These are phyloP conservation scores for Ips typographus DNA, from an alignment of 1,140 invertebrate species.

Conservation along the genomic window DNA sequence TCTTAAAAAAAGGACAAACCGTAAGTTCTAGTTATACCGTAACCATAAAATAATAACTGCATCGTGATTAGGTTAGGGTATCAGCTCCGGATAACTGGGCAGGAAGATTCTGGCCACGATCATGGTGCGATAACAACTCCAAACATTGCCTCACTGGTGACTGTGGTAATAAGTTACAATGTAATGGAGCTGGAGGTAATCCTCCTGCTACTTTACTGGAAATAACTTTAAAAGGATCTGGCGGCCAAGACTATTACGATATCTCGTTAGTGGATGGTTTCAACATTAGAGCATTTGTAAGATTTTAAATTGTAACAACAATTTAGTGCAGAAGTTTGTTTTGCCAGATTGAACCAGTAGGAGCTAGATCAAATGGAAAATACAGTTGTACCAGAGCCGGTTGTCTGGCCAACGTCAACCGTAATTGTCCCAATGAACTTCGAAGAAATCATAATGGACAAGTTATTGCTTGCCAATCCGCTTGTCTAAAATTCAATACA, in stretches of 20 bases:
- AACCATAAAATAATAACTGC: too few species aligned
- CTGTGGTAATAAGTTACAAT: slow-evolving; percentile 52
- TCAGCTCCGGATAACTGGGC: slow-evolving; percentile 47
- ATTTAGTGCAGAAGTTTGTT: too few species aligned
- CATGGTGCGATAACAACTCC: slow-evolving; percentile 46
- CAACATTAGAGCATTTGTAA: slow-evolving; percentile 38
- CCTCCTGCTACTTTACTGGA: slow-evolving; percentile 52
- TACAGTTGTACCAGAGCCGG: slow-evolving; percentile 50
- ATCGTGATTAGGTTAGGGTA: slow-evolving; percentile 11
- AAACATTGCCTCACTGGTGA: slow-evolving; percentile 51
- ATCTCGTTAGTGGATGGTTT: slow-evolving; percentile 52
- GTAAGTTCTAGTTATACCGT: slow-evolving; percentile 17
- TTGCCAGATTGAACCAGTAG: slow-evolving; percentile 43
- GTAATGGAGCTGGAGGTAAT: slow-evolving; percentile 51
- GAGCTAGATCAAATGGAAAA: slow-evolving; percentile 26
- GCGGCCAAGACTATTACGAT: slow-evolving; percentile 54
- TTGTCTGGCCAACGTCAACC: slow-evolving; percentile 51
- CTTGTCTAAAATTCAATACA: slow-evolving; percentile 52
- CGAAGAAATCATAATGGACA: slow-evolving; percentile 40
- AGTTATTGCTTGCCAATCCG: slow-evolving; percentile 54
- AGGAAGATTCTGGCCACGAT: slow-evolving; percentile 53
- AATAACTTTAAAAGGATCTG: slow-evolving; percentile 51
- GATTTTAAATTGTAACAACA: neutral
- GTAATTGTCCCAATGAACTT: slow-evolving; percentile 49
- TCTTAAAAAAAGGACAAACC: slow-evolving; percentile 24